Percentiles rank a stretch among this genome's conserved stretches.
Conservation (phyloP, 2,888 invertebrate genomes). For the Tetropium fuscum region DNA sequence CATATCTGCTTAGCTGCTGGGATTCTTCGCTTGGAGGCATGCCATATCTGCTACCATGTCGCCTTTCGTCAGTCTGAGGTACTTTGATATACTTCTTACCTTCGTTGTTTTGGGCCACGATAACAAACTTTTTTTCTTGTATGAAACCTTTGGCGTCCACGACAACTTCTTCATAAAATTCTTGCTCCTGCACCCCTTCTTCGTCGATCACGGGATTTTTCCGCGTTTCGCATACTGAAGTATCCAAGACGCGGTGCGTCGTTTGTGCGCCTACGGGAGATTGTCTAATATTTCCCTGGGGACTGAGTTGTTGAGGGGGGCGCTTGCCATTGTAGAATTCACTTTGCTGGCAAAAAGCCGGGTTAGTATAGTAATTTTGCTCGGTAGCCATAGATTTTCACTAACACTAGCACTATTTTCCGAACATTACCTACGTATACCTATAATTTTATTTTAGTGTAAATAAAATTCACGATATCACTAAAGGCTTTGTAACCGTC, state of each 20-base stretch:
- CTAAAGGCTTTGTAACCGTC: conserved; percentile 14
- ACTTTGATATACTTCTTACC: conserved; percentile 49
- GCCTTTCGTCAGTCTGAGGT: conserved; percentile 57
- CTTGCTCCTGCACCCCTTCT: conserved; percentile 58
- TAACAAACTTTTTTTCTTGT: conserved; percentile 61
- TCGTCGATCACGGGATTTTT: conserved; percentile 39
- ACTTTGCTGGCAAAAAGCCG: conserved; percentile 84
- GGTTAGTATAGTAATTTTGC: conserved; percentile 79
- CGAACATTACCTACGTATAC: no score
- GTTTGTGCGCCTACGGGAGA: conserved; percentile 64
- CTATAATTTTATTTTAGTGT: no score
- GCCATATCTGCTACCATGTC: conserved; percentile 67
- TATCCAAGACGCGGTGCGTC: conserved; percentile 52
- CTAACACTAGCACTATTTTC: conserved; percentile 12
- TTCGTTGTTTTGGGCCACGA: conserved; percentile 60
- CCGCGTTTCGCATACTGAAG: conserved; percentile 44
- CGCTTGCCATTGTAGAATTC: conserved; percentile 72
- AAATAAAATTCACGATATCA: no score
- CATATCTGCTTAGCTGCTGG: conserved; percentile 55
- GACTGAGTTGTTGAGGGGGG: conserved; percentile 51
- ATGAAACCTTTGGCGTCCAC: conserved; percentile 61
- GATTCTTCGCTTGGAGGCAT: conserved; percentile 64
- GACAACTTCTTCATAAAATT: conserved; percentile 65
- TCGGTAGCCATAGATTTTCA: conserved; percentile 50
- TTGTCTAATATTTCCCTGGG: conserved; percentile 53